These are phyloP conservation scores for Galeruca laticollis DNA, from an alignment of 2,888 invertebrate genomes.

Conservation along the genomic window DNA sequence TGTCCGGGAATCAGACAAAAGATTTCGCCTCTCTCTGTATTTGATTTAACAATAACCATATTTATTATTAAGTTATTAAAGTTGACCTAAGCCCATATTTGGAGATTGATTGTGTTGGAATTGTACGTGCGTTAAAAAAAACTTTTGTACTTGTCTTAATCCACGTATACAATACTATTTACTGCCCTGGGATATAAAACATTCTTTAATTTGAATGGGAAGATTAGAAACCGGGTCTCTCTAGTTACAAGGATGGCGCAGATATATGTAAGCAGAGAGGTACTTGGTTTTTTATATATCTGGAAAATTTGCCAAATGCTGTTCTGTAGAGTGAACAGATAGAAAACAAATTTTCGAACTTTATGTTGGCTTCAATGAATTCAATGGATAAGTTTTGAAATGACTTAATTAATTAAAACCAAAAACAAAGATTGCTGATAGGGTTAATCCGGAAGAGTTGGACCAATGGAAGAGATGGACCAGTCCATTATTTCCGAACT, in stretches of 20 bases:
- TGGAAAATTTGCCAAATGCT: background rate
- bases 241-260: slow-evolving; percentile 54
- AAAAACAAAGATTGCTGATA: too few relatives aligned
- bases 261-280: slow-evolving; percentile 31
- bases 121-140: slow-evolving; percentile 38
- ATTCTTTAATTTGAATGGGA: slow-evolving; percentile 63
- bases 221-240: slow-evolving; percentile 59
- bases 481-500: too few relatives aligned
- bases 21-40: slow-evolving; percentile 17
- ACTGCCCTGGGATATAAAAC: slow-evolving; percentile 55
- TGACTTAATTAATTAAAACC: too few relatives aligned
- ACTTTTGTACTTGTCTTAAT: slow-evolving; percentile 44
- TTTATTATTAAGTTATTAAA: slow-evolving; percentile 43
- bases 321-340: too few relatives aligned
- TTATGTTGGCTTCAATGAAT: too few relatives aligned
- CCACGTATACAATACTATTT: slow-evolving; percentile 47
- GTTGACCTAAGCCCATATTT: slow-evolving; percentile 34
- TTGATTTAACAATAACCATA: slow-evolving; percentile 28
- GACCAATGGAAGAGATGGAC: too few relatives aligned
- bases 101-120: slow-evolving; percentile 39
- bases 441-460: too few relatives aligned
- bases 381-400: too few relatives aligned
- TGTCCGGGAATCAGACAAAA: slow-evolving; percentile 19
- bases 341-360: too few relatives aligned
- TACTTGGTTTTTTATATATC: slow-evolving; percentile 12